Conservation (phyloP, 1,140 invertebrate genomes). For the Heliconius hewitsoni region DNA sequence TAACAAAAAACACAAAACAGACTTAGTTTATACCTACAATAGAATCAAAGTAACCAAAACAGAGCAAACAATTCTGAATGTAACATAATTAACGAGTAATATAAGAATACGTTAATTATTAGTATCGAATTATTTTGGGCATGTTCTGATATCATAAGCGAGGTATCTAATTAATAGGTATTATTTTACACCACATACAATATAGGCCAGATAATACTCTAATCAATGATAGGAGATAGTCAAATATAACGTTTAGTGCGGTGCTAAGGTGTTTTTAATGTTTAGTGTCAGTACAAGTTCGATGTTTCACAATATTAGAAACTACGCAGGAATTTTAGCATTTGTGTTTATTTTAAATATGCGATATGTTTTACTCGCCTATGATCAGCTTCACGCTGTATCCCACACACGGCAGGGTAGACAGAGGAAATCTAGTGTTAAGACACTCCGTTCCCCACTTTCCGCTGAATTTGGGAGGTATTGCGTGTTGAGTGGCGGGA, state of each 20-base stretch:
- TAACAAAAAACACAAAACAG: background rate
- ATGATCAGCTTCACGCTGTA: too few relatives aligned
- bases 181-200: background rate
- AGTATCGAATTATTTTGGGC: slow-evolving; percentile 11
- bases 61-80: background rate
- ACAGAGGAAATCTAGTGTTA: too few relatives aligned
- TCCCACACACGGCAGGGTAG: too few relatives aligned
- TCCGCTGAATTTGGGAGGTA: too few relatives aligned
- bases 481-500: too few relatives aligned
- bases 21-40: background rate
- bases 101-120: slow-evolving; percentile 7
- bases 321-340: too few relatives aligned
- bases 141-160: slow-evolving; percentile 9
- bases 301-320: background rate
- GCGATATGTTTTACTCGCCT: too few relatives aligned
- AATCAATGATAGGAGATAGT: background rate
- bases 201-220: background rate
- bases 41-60: background rate
- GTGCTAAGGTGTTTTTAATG: background rate
- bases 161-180: slow-evolving; percentile 6
- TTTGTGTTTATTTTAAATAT: too few relatives aligned
- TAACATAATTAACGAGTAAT: background rate
- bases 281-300: background rate
- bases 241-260: background rate
- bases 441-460: too few relatives aligned